Conservation (phyloP, 2,797 vertebrate species). For the Poecile montanus region DNA sequence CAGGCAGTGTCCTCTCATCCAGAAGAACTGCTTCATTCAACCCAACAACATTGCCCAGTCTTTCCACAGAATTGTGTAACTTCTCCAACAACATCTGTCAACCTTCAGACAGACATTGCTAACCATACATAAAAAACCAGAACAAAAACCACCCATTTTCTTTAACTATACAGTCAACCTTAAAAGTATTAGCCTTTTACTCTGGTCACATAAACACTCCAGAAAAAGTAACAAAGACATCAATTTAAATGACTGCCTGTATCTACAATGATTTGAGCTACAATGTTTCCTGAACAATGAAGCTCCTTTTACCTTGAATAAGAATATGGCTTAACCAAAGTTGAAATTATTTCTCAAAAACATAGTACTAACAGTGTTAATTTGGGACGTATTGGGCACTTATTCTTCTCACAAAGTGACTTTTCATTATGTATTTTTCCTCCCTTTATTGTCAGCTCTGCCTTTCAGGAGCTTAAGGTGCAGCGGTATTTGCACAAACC, state of each 20-base stretch:
- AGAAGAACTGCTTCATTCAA: background rate
- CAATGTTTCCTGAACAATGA: background rate
- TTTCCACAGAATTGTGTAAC: background rate
- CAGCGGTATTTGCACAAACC: background rate
- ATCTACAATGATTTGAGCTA: background rate
- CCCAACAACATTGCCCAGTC: background rate
- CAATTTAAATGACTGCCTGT: background rate
- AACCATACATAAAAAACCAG: background rate
- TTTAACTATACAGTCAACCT: background rate
- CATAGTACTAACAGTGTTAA: background rate
- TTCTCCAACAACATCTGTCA: background rate
- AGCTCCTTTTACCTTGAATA: background rate
- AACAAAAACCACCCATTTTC: background rate
- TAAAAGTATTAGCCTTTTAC: background rate
- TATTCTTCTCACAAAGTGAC: background rate
- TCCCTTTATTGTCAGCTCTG: background rate
- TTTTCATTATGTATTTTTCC: background rate
- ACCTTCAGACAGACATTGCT: background rate
- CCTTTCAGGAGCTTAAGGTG: background rate
- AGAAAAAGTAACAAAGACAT: background rate
- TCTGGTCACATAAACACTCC: background rate
- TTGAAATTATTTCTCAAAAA: background rate
- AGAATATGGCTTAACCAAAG: background rate
- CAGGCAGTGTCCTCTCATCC: background rate
- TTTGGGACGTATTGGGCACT: background rate